Base-by-base conservation (phyloP, 2,888 invertebrate genomes). In the Glaucopsyche alexis region DNA sequence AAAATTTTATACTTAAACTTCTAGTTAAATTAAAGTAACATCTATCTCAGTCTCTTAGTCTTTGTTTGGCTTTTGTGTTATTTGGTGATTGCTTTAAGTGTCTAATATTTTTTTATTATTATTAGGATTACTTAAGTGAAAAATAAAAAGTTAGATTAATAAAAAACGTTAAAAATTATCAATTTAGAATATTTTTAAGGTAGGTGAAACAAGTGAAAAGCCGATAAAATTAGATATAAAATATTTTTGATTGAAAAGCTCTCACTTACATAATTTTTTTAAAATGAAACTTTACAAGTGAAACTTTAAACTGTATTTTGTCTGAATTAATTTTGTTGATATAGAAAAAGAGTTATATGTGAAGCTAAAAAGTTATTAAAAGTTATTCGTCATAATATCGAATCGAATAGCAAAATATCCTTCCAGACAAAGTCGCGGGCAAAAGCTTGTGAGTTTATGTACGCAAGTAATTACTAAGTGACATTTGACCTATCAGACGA, bases 1-100 rank as follows among this genome's bases (percentile, higher is more conserved):
- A 65, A 47, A 47, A 69, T 45, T 67, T 29, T 47, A 69, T 60
- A 49, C 14, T 49, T 69, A 16, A 69, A 69, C 14, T 49, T 49
- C 13, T 47, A 8, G 67, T 47, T 38, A 29, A 29, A 67, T 45
- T 65, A 42, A 67, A 67, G 67, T 67, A 9, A 47, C 47, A 13
- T 47, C 13, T 69, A 19, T 49, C 47, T 19, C 69, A 67, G 45
- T 45, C 19, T 45, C 19, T 7, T 6, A 60, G 55, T 55, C 55
- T 19, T 55, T 19, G 55, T 9, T 55, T 19, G 9, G 5, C 29
- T 19, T 19, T 55, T 60, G 29, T 60, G 29, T 29, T 8, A 60
- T 13, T 60, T 29, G 29, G 29, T 16, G 29, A 60, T 13, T 60
- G 9, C 29, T 29, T 60, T 29, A n/a, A n/a, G n/a, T n/a, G n/a